Base-by-base conservation (phyloP, 2,113 vertebrate genomes). In the Indicator indicator region DNA sequence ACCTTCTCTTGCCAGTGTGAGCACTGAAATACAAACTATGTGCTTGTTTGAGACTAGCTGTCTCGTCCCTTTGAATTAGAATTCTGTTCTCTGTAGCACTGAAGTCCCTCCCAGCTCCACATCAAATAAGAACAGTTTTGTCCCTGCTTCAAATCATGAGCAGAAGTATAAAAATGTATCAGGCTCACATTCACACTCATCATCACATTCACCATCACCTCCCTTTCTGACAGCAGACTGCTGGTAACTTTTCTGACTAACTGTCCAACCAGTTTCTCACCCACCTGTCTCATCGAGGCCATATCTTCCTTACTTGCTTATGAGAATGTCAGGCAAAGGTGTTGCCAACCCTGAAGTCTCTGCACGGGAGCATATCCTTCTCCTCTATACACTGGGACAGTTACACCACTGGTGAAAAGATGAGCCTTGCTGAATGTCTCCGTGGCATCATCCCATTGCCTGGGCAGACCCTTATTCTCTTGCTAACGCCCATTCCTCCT, bases 91-190 rank as follows among this genome's bases (percentile, higher is more conserved):
- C 38, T 33, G 17, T 9, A 65, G 68, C 4, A 8, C 33, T 79
- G 12, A 44, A 46, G 28, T 56, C 38, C 40, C 58, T 89, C 55
- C 16, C 44, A 95, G 60, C 48, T 82, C 79, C 58, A 56, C 17
- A 42, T 16, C 4, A 5, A 55, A 70, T 27, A 67, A 28, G n/a
- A 65, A 33, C 15, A 52, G 44, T 5, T 32, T 64, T 0, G 0
- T 71, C 20, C 28, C 16, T 78, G 42, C 32, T 65, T n/a, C 67
- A 60, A 5, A 13, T 38, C 28, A 13, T 5, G 6, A 78, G 59
- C 1, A 16, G 65, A n/a, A 63, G 46, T 32, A 50, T 3, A 1
- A 32, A 15, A 17, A 7, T 55, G 44, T 7, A 23, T 9, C 1
- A 1, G 14, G 14, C 28, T 89, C 42, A 17, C 12, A 14, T 59